Percentiles rank a stretch among this genome's conserved stretches.
These are phyloP conservation scores for Melanotaenia trifasciata DNA, from an alignment of 2,797 vertebrate genomes.

Conservation along the genomic window DNA sequence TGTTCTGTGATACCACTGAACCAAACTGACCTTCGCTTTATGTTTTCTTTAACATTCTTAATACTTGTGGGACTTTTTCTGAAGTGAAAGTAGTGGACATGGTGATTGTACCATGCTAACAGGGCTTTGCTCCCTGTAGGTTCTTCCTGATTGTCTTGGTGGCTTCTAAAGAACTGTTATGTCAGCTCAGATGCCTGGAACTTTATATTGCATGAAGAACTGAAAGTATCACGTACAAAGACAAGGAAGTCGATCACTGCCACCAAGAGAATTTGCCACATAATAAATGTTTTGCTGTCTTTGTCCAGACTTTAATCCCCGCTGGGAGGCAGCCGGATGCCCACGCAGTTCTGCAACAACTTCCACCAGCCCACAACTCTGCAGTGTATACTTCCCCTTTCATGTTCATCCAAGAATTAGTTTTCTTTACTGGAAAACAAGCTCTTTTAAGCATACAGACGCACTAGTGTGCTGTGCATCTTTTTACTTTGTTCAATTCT, in stretches of 20 bases:
- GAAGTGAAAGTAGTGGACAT: neutral
- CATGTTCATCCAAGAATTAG: conserved; percentile 50
- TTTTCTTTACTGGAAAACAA: conserved; percentile 52
- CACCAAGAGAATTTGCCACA: conserved; percentile 25
- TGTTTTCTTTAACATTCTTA: no score
- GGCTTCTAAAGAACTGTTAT: neutral
- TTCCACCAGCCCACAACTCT: conserved; percentile 49
- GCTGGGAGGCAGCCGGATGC: conserved; percentile 36
- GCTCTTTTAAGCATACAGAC: conserved; percentile 25
- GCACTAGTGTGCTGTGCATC: conserved; percentile 13
- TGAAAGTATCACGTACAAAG: conserved; percentile 17
- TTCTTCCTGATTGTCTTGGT: neutral
- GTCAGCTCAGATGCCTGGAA: conserved; percentile 12
- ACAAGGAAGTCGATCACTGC: conserved; percentile 17
- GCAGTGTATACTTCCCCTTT: conserved; percentile 37
- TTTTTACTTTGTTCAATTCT: conserved; percentile 40
- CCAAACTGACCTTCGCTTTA: no score
- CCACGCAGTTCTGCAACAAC: conserved; percentile 32
- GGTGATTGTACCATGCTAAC: neutral
- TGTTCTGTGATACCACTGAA: no score
- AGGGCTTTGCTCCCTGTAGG: neutral
- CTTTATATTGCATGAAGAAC: conserved; percentile 16
- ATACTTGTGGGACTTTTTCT: no score
- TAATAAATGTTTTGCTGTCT: conserved; percentile 49
- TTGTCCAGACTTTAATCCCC: conserved; percentile 51